Percentiles rank a stretch among this genome's conserved stretches.
phyloP scores from a whole-genome alignment of 2,113 vertebrate genomes.

The Antechinus flavipes region DNA sequence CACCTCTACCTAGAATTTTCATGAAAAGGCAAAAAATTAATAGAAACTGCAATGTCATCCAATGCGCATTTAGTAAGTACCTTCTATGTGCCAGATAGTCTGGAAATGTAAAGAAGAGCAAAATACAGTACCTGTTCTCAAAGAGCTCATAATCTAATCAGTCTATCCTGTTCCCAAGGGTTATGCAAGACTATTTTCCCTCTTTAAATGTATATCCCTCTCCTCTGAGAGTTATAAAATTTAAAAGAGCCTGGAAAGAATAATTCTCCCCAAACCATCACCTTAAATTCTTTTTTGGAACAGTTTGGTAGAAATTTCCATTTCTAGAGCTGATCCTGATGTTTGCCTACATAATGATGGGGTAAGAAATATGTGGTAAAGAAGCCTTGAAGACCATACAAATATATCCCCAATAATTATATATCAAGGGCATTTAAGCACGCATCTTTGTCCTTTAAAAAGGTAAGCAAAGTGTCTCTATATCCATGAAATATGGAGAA shows the following conservation, averaged over 20 bases:
- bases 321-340: background rate
- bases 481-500: background rate
- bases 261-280: background rate
- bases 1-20: slow-evolving; percentile 32
- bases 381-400: background rate
- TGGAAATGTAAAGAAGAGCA: background rate
- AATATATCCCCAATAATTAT: background rate
- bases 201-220: background rate
- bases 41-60: background rate
- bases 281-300: background rate
- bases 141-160: background rate
- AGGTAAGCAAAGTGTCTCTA: background rate
- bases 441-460: background rate
- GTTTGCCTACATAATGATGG: background rate
- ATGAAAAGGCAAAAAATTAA: background rate
- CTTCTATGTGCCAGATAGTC: background rate
- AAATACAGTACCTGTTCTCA: background rate
- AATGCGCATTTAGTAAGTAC: background rate
- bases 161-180: background rate
- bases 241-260: background rate
- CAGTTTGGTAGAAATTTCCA: background rate
- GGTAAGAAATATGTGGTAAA: background rate
- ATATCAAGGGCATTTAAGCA: background rate
- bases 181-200: background rate
- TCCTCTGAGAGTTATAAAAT: background rate